Percentiles rank a stretch among this genome's conserved stretches.
Evolutionary conservation across 2,888 invertebrate species (phyloP).

Genomic region (Plebejus melissa): DNA sequence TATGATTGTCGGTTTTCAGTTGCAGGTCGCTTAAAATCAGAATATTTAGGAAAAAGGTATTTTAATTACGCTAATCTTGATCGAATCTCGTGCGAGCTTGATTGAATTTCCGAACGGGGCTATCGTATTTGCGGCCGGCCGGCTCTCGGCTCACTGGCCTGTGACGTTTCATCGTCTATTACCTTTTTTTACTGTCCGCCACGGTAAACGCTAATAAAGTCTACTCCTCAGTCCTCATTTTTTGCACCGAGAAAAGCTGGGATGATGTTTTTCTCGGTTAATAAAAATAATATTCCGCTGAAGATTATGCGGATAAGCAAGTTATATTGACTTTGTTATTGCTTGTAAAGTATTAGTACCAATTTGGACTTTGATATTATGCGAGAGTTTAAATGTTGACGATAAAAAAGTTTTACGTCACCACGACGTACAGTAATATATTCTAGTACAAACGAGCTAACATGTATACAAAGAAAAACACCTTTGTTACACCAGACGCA

Average conservation of each 20-base stretch:
- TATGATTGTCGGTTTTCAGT: background rate
- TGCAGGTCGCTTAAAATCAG: conserved; percentile 21
- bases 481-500: background rate
- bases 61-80: conserved; percentile 76
- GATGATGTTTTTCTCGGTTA: conserved; percentile 38
- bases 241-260: conserved; percentile 45
- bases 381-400: no score
- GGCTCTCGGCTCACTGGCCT: conserved; percentile 66
- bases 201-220: conserved; percentile 70
- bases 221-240: conserved; percentile 47
- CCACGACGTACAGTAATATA: background rate
- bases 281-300: conserved; percentile 26
- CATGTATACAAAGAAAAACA: conserved; percentile 16
- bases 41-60: conserved; percentile 58
- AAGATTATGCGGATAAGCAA: conserved; percentile 8
- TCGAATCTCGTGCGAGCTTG: conserved; percentile 71
- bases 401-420: background rate
- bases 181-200: conserved; percentile 65
- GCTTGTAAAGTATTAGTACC: background rate
- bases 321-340: conserved; percentile 18
- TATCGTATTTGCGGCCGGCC: conserved; percentile 64
- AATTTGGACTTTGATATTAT: background rate
- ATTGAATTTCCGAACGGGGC: conserved; percentile 73
- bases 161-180: conserved; percentile 68
- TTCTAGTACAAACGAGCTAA: background rate